Base-by-base conservation (phyloP, 2,113 vertebrate genomes). In the Nothobranchius kuhntae region DNA sequence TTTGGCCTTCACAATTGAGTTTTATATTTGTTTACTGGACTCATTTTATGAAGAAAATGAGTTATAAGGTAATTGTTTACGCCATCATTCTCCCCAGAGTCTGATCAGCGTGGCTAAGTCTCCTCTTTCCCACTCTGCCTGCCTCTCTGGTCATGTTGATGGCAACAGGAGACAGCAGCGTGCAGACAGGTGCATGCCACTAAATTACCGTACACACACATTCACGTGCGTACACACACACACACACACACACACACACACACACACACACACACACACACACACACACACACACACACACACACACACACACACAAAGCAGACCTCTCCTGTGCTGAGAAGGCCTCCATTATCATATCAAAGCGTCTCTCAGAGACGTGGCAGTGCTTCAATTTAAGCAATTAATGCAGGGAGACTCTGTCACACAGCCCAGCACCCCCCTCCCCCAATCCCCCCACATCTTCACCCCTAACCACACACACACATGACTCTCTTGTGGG, bases 261-360 rank as follows among this genome's bases (percentile, higher is more conserved):
- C 68, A 68, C 38, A 40, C 38, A 8, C 38, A 40, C 38, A 8
- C 69, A 75, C 58, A 69, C 63, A 74, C 70, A 82, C 52, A 89
- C 68, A 87, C 60, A 59, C 67, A 30, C 72, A 60, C 42, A 71
- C 69, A 78, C 54, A 62, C 68, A 68, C 38, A 40, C 38, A 8
- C 38, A 40, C 38, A 8, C 69, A 75, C 58, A 69, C 63, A 74
- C 70, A 82, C 52, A 89, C 68, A 87, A 82, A 84, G 84, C 86
- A 73, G 76, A 73, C 81, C 81, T 89, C 87, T 89, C 95, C 96
- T 97, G 94, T 94, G 95, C 95, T 97, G 95, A 98, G 97, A 98
- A 97, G 95, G 94, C 94, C 96, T 90, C 96, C 95, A 99, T 99
- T 99, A 99, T 99, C 97, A 99, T 99, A 99, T 99, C 97, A 99